Evolutionary conservation across 1,140 invertebrate species (phyloP).

Genomic region (Batillaria attramentaria): DNA sequence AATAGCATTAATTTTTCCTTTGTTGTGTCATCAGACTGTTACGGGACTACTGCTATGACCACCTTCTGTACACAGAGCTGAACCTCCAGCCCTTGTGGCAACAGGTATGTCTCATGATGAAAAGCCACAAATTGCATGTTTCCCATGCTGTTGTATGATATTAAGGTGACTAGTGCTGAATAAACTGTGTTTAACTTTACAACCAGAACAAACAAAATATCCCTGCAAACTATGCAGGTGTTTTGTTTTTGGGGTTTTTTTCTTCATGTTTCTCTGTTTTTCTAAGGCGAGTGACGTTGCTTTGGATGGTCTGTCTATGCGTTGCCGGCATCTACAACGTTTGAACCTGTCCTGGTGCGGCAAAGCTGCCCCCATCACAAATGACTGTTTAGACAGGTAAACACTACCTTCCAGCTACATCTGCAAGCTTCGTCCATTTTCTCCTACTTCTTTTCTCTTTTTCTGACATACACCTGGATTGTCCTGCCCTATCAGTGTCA

Average conservation of each 20-base stretch:
- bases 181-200: too few relatives aligned
- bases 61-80: conserved; percentile 83
- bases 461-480: too few relatives aligned
- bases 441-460: too few relatives aligned
- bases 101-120: conserved; percentile 74
- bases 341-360: conserved; percentile 91
- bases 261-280: neutral
- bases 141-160: neutral
- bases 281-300: neutral
- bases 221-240: too few relatives aligned
- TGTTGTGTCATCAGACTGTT: conserved; percentile 74
- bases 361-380: conserved; percentile 76
- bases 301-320: conserved; percentile 8
- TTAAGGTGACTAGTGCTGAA: too few relatives aligned
- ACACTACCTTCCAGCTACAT: too few relatives aligned
- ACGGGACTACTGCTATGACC: conserved; percentile 82
- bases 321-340: conserved; percentile 75
- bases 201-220: too few relatives aligned
- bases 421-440: neutral
- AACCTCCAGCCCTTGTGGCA: conserved; percentile 77
- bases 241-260: too few relatives aligned
- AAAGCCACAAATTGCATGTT: neutral
- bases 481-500: too few relatives aligned
- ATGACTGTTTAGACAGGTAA: conserved; percentile 77
- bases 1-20: too few relatives aligned